Evolutionary conservation across 2,113 vertebrate genomes (phyloP), one percentile per base, ranked within the genome.

Genomic region (Salvator merianae): DNA sequence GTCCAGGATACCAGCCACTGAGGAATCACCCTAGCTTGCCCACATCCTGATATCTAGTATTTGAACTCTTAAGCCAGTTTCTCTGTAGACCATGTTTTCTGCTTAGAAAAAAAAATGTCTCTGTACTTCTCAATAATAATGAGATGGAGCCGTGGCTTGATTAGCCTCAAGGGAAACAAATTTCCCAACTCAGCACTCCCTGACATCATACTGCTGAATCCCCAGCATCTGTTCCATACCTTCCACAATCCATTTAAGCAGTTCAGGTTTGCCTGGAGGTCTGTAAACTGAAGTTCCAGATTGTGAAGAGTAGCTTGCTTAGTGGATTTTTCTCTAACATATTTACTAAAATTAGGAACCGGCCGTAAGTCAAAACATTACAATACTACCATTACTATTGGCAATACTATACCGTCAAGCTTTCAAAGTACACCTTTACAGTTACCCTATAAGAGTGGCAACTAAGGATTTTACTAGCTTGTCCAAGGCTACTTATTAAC

Each of bases 51-150:
- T 26, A 81, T n/a, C n/a, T n/a, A n/a, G n/a, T n/a, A n/a, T n/a
- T n/a, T n/a, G n/a, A n/a, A n/a, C 14, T 47, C 78, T 93, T 43
- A 30, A 5, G 16, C 38, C 70, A n/a, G 84, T 72, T 88, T 47
- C 82, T 90, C 81, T 43, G 73, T 76, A 84, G 79, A 70, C 66
- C 69, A 74, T 9, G 78, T 24, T 10, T 50, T 68, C 76, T 84
- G 30, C 22, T 50, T n/a, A 53, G 36, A 18, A 40, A 70, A n/a
- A 2, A 36, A 14, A 70, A 20, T 47, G 85, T 65, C 79, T 86
- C 80, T 70, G 71, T n/a, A 69, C 74, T 69, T 70, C 40, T 50
- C 2, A 0, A 59, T 10, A 10, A 30, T 36, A 10, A 0, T 73
- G 77, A 20, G 36, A 81, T 20, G 30, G 7, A 7, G 66, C 12